These are phyloP conservation scores for Vimba vimba DNA, from an alignment of 2,113 vertebrate species.

Conservation along the genomic window DNA sequence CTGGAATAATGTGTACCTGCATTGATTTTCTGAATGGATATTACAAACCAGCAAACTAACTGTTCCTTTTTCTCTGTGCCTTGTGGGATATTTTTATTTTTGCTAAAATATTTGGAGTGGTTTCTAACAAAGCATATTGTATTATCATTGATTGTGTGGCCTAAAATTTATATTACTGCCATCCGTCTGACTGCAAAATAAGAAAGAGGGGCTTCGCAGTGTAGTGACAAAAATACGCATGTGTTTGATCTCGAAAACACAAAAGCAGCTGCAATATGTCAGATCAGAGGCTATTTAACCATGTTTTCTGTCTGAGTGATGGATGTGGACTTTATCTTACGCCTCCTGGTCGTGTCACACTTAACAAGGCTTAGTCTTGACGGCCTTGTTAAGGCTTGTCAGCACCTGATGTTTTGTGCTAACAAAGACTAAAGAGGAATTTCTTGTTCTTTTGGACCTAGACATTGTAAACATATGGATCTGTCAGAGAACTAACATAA, in stretches of 20 bases:
- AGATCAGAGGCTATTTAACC: background rate
- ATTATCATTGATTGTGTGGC: constrained; percentile 22
- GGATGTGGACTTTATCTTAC: constrained; percentile 39
- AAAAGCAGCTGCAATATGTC: background rate
- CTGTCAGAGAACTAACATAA: background rate
- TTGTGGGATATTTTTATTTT: constrained; percentile 8
- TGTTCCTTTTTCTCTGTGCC: constrained; percentile 4
- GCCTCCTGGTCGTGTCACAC: constrained; percentile 46
- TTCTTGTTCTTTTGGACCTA: constrained; percentile 23
- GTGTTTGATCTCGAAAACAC: constrained; percentile 4
- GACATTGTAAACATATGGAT: constrained; percentile 36
- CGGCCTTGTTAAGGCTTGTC: constrained; percentile 45
- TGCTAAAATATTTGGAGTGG: constrained; percentile 41
- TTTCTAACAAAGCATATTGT: constrained; percentile 34
- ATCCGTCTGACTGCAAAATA: background rate
- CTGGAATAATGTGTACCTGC: background rate
- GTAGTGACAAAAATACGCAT: background rate
- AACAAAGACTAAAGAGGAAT: constrained; percentile 28
- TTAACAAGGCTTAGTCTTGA: constrained; percentile 51
- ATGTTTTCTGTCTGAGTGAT: constrained; percentile 44
- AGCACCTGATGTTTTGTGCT: constrained; percentile 57
- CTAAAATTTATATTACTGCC: background rate
- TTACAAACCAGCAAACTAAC: constrained; percentile 10
- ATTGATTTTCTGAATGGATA: background rate
- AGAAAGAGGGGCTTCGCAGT: background rate